Conservation (phyloP, 2,888 invertebrate species). For the Strigamia crassipes region DNA sequence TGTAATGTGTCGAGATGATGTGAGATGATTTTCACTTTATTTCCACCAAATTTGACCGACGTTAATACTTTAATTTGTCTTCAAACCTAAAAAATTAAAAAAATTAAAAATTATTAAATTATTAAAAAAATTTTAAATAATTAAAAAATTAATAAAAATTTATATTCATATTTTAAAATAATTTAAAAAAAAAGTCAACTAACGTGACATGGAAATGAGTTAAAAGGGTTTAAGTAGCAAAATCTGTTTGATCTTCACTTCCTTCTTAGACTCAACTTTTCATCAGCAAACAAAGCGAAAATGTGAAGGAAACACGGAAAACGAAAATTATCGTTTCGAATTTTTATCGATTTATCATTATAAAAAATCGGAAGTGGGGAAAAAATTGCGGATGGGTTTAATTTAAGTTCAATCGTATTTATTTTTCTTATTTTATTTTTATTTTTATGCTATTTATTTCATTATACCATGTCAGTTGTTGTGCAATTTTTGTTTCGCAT, state of each 20-base stretch:
- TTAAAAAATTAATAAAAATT: constrained; percentile 9
- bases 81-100: constrained; percentile 36
- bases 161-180: too few species aligned
- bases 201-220: too few species aligned
- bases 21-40: constrained; percentile 50
- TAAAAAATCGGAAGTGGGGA: background rate
- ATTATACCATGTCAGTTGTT: background rate
- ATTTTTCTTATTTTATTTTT: background rate
- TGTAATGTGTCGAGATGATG: constrained; percentile 51
- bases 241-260: background rate
- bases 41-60: constrained; percentile 50
- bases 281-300: too few species aligned
- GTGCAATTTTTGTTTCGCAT: background rate
- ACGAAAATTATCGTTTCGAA: background rate
- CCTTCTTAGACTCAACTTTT: background rate
- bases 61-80: constrained; percentile 49
- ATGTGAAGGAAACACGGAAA: background rate
- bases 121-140: background rate
- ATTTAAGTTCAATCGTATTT: background rate
- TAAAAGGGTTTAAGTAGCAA: too few species aligned
- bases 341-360: too few species aligned
- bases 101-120: background rate
- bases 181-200: too few species aligned
- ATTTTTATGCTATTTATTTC: background rate
- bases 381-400: background rate